Conservation (phyloP, 2,797 vertebrate genomes). For the Syngnathus rostellatus region DNA sequence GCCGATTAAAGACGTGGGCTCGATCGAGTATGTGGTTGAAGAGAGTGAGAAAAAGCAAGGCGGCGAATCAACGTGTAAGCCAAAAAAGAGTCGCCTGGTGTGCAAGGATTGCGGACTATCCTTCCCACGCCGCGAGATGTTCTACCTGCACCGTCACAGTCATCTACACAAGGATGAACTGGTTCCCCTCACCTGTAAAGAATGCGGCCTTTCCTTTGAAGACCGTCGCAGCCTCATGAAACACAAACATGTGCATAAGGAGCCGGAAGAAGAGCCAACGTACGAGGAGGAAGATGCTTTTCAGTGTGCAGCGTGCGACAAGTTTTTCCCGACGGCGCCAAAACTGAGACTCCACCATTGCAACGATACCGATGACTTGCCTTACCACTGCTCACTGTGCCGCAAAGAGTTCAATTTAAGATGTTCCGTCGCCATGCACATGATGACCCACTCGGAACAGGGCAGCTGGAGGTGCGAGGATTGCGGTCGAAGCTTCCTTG, state of each 20-base stretch:
- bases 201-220: slow-evolving; percentile 72
- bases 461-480: slow-evolving; percentile 63
- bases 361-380: slow-evolving; percentile 58
- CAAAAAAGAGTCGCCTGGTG: slow-evolving; percentile 50
- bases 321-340: slow-evolving; percentile 48
- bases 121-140: slow-evolving; percentile 70
- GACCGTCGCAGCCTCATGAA: slow-evolving; percentile 75
- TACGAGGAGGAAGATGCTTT: slow-evolving; percentile 27
- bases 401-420: slow-evolving; percentile 72
- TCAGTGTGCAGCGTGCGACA: slow-evolving; percentile 61
- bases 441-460: slow-evolving; percentile 68
- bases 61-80: slow-evolving; percentile 25
- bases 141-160: slow-evolving; percentile 74
- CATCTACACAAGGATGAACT: slow-evolving; percentile 71
- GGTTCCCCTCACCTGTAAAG: slow-evolving; percentile 70
- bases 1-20: slow-evolving; percentile 3
- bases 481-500: slow-evolving; percentile 65
- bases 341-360: slow-evolving; percentile 64
- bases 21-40: slow-evolving; percentile 13
- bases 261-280: slow-evolving; percentile 43
- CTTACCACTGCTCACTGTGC: slow-evolving; percentile 74
- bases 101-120: slow-evolving; percentile 72
- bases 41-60: slow-evolving; percentile 17
- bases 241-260: slow-evolving; percentile 68
- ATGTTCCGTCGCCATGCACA: slow-evolving; percentile 70